phyloP scores from a whole-genome alignment of 2,113 vertebrate species.

The Casuarius casuarius region DNA sequence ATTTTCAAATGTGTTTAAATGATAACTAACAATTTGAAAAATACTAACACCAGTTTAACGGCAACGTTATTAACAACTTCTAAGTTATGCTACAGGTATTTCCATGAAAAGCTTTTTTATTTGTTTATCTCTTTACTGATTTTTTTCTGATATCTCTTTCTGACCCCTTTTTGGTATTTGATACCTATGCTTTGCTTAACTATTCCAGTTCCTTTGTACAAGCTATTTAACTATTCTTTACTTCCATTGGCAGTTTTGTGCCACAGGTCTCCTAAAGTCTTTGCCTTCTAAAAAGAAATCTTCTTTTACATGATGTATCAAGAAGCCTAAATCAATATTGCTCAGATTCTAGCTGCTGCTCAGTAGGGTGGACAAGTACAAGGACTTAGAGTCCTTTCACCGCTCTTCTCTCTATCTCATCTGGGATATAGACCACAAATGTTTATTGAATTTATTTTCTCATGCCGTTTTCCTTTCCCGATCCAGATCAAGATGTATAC shows the following conservation, averaged over 20 bases:
- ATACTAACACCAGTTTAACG: background rate
- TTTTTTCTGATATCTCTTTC: background rate
- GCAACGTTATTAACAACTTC: background rate
- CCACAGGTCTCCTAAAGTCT: background rate
- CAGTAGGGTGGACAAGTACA: background rate
- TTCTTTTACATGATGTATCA: background rate
- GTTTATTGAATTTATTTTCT: background rate
- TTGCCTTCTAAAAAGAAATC: background rate
- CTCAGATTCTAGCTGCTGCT: background rate
- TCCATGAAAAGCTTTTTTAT: background rate
- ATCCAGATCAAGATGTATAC: background rate
- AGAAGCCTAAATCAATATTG: background rate
- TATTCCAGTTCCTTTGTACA: background rate
- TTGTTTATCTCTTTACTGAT: background rate
- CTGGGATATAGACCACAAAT: background rate
- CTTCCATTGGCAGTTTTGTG: background rate
- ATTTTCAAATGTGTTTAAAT: background rate
- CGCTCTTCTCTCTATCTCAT: background rate
- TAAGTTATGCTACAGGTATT: background rate
- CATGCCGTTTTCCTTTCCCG: background rate
- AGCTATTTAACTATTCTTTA: background rate
- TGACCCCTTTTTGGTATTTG: background rate
- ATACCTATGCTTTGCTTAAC: background rate
- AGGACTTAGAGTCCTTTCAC: background rate
- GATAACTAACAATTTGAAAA: background rate